These are phyloP conservation scores for Vannuccia rotundouncinata DNA, from an alignment of 2,888 invertebrate species.

Conservation along the genomic window DNA sequence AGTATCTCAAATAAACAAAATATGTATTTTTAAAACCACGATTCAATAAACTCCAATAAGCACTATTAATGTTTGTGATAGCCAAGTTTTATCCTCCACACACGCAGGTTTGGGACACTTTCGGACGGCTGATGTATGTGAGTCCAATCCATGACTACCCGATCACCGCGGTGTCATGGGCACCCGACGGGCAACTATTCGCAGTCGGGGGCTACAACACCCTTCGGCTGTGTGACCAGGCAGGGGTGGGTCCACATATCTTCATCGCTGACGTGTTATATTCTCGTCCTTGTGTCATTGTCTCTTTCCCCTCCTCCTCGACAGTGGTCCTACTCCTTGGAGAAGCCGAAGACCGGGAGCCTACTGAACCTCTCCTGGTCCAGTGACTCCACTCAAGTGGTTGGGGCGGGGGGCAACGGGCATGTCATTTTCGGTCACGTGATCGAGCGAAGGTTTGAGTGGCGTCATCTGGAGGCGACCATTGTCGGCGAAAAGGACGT, in stretches of 20 bases:
- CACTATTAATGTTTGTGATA: too few species aligned
- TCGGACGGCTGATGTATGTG: conserved; percentile 76
- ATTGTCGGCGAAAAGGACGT: conserved; percentile 65
- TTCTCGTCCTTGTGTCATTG: not conserved
- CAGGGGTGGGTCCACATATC: conserved; percentile 73
- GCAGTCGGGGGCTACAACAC: conserved; percentile 87
- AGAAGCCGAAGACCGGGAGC: conserved; percentile 79
- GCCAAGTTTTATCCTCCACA: too few species aligned
- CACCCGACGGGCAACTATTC: conserved; percentile 80
- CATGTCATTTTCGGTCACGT: conserved; percentile 82
- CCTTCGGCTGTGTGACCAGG: conserved; percentile 80
- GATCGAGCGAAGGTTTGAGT: conserved; percentile 74
- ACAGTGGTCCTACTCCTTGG: conserved; percentile 87
- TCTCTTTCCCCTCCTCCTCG: conserved; percentile 42
- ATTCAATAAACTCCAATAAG: too few species aligned
- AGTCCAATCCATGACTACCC: conserved; percentile 79
- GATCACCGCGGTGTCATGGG: conserved; percentile 82
- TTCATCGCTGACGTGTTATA: not conserved
- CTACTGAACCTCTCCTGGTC: conserved; percentile 86
- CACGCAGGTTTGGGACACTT: conserved; percentile 74
- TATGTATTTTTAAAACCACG: too few species aligned
- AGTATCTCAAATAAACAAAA: too few species aligned
- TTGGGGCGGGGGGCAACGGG: conserved; percentile 86
- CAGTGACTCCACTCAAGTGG: conserved; percentile 85
- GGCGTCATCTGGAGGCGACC: conserved; percentile 71